Evolutionary conservation across 2,113 vertebrate species (phyloP), one percentile per base, ranked within the genome.

Genomic region (Malurus elegans): DNA sequence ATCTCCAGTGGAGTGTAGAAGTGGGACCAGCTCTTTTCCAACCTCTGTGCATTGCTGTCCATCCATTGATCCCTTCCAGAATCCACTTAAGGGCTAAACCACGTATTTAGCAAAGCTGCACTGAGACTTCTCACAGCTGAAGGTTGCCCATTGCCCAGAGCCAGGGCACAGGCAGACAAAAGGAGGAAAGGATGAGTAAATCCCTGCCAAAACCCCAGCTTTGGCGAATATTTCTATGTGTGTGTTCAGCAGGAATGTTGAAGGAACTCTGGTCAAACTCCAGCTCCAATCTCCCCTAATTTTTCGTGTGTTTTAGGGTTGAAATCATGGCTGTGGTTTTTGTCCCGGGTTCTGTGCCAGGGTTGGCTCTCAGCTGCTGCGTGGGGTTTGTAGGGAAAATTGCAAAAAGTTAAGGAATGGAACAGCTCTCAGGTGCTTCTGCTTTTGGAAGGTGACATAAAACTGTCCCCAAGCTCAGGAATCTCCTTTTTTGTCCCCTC

Each of bases 101-200:
- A 2, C 0, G 0, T 4, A 0, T 5, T 72, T 11, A 42, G 34
- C 28, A 36, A 23, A 60, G 44, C 67, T 78, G 23, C 53, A 1
- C 53, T 32, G 81, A 48, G 48, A 58, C 5, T 23, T 42, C 2
- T 31, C 29, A 3, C 3, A 45, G 0, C 20, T 4, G 57, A 11
- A 38, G 65, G 60, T 2, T 73, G 3, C 31, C 2, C 3, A 0
- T 18, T 73, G 15, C 42, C 31, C 32, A 19, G 34, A 13, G 57
- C 9, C 7, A 10, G 61, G 56, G 62, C 84, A 56, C 18, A 17
- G 67, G 20, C 54, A 66, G 70, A 62, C 25, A 38, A 1, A 28
- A 14, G 24, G 12, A 23, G 69, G 42, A 3, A 6, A 17, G 51
- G 58, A 29, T 9, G 80, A 34, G 42, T 9, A n/a, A 76, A 47